Conservation (phyloP, 2,113 vertebrate species). For the Bostrychus sinensis region DNA sequence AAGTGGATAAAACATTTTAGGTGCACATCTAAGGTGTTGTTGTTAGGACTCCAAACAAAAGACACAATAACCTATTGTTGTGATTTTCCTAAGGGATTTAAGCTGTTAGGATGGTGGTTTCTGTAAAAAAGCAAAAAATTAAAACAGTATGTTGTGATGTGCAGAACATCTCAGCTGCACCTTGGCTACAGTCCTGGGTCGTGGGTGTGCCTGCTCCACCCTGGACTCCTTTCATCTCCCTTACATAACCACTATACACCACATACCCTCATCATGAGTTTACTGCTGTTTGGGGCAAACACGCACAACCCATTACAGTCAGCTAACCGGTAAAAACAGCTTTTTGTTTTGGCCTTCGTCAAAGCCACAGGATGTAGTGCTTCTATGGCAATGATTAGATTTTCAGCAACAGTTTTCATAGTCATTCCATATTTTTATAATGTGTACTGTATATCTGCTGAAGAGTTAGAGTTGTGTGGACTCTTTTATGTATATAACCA, state of each 20-base stretch:
- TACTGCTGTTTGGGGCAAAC: slow-evolving; percentile 1
- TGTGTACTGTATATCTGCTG: too few relatives aligned
- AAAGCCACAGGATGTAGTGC: not conserved
- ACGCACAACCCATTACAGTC: slow-evolving; percentile 10
- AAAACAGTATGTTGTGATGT: slow-evolving; percentile 54
- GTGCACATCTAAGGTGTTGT: too few relatives aligned
- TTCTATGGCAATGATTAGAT: not conserved
- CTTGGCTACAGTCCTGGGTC: slow-evolving; percentile 33
- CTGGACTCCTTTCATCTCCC: slow-evolving; percentile 24
- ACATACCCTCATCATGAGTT: slow-evolving; percentile 9
- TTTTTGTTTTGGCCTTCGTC: slow-evolving; percentile 9
- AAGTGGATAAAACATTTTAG: not conserved
- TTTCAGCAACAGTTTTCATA: not conserved
- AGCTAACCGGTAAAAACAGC: not conserved
- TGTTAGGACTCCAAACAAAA: too few relatives aligned
- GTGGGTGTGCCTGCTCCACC: slow-evolving; percentile 33
- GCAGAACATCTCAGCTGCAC: slow-evolving; percentile 39
- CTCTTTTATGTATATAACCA: too few relatives aligned
- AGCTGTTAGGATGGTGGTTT: slow-evolving; percentile 35
- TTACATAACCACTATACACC: slow-evolving; percentile 2
- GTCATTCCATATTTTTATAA: too few relatives aligned
- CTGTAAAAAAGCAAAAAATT: slow-evolving; percentile 52
- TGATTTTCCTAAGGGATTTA: slow-evolving; percentile 19
- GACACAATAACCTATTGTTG: too few relatives aligned
- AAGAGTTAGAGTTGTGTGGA: too few relatives aligned